Conservation (phyloP, 2,113 vertebrate species). For the Heterochromis multidens region DNA sequence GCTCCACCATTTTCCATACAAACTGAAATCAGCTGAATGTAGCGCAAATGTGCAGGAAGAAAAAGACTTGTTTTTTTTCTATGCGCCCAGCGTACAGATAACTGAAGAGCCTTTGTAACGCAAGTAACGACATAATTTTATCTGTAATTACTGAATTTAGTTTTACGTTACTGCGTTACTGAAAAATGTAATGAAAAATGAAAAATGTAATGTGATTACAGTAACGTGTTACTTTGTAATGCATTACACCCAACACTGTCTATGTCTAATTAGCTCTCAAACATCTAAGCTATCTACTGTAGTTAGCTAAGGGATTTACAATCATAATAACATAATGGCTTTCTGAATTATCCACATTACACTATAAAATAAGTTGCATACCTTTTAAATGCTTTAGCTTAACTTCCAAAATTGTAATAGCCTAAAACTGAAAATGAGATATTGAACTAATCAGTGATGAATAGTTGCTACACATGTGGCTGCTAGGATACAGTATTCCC, state of each 20-base stretch:
- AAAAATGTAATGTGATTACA: too few species aligned
- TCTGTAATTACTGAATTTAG: too few species aligned
- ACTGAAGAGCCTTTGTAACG: not conserved
- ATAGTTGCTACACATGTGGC: not conserved
- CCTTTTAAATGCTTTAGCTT: rapidly evolving
- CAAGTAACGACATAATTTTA: not conserved
- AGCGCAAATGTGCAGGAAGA: not conserved
- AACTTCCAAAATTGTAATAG: not conserved
- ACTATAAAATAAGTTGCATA: not conserved
- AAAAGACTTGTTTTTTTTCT: not conserved
- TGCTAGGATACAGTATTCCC: not conserved
- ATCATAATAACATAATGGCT: not conserved
- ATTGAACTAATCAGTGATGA: not conserved
- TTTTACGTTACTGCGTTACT: too few species aligned
- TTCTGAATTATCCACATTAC: not conserved
- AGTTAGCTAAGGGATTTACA: not conserved
- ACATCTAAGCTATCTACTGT: not conserved
- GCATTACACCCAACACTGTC: too few species aligned
- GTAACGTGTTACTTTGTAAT: too few species aligned
- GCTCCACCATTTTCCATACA: not conserved
- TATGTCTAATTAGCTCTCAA: not conserved
- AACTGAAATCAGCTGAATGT: not conserved
- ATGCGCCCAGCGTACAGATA: not conserved
- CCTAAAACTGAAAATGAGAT: not conserved
- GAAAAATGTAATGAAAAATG: too few species aligned